Conservation (phyloP, 1,140 invertebrate species). For the Diuraphis noxia region DNA sequence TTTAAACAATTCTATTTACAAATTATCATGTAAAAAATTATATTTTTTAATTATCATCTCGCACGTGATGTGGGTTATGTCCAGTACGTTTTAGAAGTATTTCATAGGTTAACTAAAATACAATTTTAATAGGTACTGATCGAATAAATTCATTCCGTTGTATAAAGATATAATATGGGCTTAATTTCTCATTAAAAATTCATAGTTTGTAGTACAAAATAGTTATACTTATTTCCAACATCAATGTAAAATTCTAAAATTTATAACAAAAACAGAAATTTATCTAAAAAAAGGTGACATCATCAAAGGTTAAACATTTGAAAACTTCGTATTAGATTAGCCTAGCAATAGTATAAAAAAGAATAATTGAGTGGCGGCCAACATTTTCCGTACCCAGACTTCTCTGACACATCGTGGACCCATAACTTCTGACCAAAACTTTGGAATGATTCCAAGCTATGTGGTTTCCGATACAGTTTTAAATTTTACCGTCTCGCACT, state of each 20-base stretch:
- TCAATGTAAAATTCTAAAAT: not conserved
- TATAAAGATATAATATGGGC: not conserved
- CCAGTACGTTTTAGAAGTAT: not conserved
- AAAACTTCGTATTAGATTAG: conserved; percentile 21
- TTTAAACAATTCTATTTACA: not conserved
- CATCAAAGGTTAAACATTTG: conserved; percentile 35
- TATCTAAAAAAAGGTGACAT: conserved; percentile 20
- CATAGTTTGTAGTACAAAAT: not conserved
- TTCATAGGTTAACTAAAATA: no score
- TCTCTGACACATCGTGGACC: conserved; percentile 7
- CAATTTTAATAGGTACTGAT: not conserved
- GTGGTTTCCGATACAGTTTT: conserved; percentile 3
- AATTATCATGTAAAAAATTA: not conserved
- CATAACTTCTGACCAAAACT: conserved; percentile 19
- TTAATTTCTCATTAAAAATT: not conserved
- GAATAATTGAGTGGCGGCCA: conserved; percentile 39
- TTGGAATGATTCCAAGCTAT: conserved; percentile 37
- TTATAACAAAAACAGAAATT: conserved; percentile 11
- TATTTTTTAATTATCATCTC: not conserved
- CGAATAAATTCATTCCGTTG: not conserved
- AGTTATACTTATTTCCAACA: not conserved
- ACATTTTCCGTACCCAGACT: conserved; percentile 23
- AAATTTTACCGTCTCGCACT: conserved; percentile 22
- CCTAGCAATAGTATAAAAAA: not conserved
- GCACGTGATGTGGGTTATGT: not conserved